A percentile compares a stretch with the other conserved stretches of the same genome.
These are phyloP conservation scores for Sorex araneus DNA, from an alignment of 2,113 vertebrate genomes.

Conservation along the genomic window DNA sequence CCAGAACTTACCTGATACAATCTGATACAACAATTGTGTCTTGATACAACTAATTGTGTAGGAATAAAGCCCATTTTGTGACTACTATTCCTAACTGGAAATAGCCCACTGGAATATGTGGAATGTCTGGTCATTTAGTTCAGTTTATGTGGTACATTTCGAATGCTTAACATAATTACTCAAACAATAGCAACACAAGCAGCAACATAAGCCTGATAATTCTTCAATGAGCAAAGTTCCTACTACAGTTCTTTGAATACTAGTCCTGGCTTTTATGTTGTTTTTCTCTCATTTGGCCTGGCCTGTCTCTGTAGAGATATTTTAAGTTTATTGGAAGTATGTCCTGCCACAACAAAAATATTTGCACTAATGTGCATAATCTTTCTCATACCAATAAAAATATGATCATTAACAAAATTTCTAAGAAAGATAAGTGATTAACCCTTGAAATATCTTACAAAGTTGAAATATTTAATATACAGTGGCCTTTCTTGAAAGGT, in stretches of 20 bases:
- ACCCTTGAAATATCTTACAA: neutral
- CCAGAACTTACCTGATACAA: neutral
- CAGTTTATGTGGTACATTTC: too few relatives aligned
- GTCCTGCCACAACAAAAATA: neutral
- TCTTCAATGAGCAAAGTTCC: neutral
- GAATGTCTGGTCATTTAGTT: too few relatives aligned
- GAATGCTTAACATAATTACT: too few relatives aligned
- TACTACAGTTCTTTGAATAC: neutral
- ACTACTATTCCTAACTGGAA: neutral
- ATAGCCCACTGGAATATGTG: neutral
- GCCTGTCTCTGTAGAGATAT: slow-evolving; percentile 13
- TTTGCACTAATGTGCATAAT: neutral
- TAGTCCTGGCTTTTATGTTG: neutral
- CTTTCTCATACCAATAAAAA: slow-evolving; percentile 3
- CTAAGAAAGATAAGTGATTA: slow-evolving; percentile 44
- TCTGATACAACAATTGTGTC: too few relatives aligned
- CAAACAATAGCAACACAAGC: neutral
- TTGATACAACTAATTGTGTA: neutral
- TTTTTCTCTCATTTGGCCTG: neutral
- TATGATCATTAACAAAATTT: slow-evolving; percentile 17
- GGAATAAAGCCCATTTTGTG: neutral
- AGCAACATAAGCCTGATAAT: neutral
- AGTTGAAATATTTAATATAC: neutral
- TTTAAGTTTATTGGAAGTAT: slow-evolving; percentile 45
- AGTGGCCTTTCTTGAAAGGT: neutral